Conservation (phyloP, 2,797 vertebrate species). For the Notamacropus eugenii region DNA sequence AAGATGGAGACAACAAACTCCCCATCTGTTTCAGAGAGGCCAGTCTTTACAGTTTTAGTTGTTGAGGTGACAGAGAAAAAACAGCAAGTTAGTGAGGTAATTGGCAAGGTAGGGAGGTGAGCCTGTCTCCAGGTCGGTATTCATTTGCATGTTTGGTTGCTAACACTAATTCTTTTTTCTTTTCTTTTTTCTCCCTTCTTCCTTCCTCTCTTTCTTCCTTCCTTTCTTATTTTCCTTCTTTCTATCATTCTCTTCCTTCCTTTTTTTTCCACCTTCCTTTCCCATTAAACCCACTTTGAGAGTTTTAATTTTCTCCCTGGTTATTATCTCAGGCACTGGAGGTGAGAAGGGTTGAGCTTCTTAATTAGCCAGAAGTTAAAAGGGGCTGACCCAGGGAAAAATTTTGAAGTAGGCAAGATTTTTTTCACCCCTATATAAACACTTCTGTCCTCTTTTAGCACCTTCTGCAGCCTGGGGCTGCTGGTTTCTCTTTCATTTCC, state of each 20-base stretch:
- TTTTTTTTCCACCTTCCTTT: not conserved
- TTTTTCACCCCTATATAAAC: not conserved
- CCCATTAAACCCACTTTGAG: not conserved
- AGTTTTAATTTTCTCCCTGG: not conserved
- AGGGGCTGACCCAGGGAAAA: not conserved
- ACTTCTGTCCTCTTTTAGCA: not conserved
- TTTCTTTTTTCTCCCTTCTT: too few relatives aligned
- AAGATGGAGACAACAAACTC: constrained; percentile 13
- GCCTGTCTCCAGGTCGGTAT: not conserved
- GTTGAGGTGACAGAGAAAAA: not conserved
- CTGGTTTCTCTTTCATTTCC: not conserved
- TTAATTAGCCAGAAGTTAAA: not conserved
- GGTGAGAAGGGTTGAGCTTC: not conserved
- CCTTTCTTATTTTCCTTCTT: too few relatives aligned
- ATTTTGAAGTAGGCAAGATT: not conserved
- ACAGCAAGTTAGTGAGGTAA: not conserved
- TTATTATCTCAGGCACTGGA: not conserved
- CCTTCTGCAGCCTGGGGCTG: not conserved
- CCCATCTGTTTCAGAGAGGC: not conserved
- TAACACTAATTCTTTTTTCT: not conserved
- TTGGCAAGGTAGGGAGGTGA: not conserved
- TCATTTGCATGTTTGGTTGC: not conserved
- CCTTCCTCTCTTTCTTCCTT: too few relatives aligned
- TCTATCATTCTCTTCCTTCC: too few relatives aligned
- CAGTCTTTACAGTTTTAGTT: not conserved